Evolutionary conservation across 37 sponge, comb jelly and placozoan genomes (phyloP), one percentile per base, ranked within the genome.

Genomic region (Oopsacas minuta): DNA sequence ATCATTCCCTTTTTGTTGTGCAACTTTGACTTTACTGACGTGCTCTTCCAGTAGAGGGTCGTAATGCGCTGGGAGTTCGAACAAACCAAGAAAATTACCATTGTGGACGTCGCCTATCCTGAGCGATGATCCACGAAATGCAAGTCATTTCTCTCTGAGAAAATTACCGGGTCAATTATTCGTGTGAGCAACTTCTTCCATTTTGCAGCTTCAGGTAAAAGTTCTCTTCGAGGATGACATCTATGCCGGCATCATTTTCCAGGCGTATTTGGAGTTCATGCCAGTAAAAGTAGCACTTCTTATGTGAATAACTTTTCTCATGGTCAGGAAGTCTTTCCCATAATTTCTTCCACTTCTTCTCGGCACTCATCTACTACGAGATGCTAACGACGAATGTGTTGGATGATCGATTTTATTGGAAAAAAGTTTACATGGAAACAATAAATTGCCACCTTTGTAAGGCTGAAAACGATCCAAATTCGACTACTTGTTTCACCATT

Each of bases 61-160:
- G 30, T 61, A 61, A 61, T 10, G 30, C 20, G 75, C 75, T n/a
- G 28, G 30, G 30, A 61, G 75, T n/a, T 61, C 75, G 22, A 61
- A 61, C 30, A 61, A 61, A 61, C 75, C 75, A 61, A 61, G 75
- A 61, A 61, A 61, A 61, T 61, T 61, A n/a, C 75, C 20, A 61
- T 61, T 61, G 30, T 61, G 75, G 30, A 61, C 30, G 30, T 61
- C 28, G 30, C 75, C 75, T 25, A 61, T 20, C 75, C 75, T 61
- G 20, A 25, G 28, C 30, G 75, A n/a, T 61, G 75, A 61, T 61
- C 75, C 75, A 61, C 75, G 75, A 61, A 61, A 61, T 25, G 30
- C 28, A 61, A 61, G 75, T 61, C 75, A 10, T 61, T 34, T 61
- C 30, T 61, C 75, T n/a, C 75, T 34, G 30, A n/a, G 30, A 61